A percentile compares a stretch with the other conserved stretches of the same genome.
Evolutionary conservation across 92 coral and sea anemone genomes (phyloP).

Genomic region (Blastomussa wellsi): DNA sequence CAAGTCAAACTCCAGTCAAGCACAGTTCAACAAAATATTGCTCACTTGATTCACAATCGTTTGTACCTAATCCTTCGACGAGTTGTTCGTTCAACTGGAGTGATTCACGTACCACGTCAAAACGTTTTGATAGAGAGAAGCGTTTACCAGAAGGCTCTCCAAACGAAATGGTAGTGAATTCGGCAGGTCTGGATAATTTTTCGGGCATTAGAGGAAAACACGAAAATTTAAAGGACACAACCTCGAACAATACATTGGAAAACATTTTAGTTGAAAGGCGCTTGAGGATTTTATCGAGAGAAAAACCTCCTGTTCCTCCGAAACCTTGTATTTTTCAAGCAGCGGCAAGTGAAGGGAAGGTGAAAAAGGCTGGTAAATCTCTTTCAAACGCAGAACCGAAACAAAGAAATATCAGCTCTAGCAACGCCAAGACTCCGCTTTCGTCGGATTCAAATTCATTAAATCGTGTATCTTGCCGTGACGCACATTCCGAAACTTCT

Average conservation of each 20-base stretch:
- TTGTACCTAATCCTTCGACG: neutral
- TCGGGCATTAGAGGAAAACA: neutral
- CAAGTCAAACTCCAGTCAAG: neutral
- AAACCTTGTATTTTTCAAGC: constrained; percentile 9
- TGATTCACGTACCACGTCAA: neutral
- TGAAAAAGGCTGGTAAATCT: neutral
- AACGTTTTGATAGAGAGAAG: neutral
- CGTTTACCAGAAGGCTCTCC: neutral
- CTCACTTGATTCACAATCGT: neutral
- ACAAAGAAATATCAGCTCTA: neutral
- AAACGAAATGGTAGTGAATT: neutral
- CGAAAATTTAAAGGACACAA: no score
- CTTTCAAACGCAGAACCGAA: no score
- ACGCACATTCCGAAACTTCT: neutral
- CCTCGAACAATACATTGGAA: no score
- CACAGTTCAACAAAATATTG: neutral
- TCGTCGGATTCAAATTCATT: neutral
- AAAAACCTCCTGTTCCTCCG: constrained; percentile 35
- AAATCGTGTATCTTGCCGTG: neutral
- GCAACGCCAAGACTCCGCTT: neutral
- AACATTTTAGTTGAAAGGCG: neutral
- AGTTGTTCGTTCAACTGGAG: neutral
- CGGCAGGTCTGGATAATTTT: neutral
- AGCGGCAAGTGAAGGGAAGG: neutral
- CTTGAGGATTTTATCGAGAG: neutral